A percentile compares a stretch with the other conserved stretches of the same genome.
Conservation (phyloP, 2,113 vertebrate genomes). For the Scytalopus superciliaris region DNA sequence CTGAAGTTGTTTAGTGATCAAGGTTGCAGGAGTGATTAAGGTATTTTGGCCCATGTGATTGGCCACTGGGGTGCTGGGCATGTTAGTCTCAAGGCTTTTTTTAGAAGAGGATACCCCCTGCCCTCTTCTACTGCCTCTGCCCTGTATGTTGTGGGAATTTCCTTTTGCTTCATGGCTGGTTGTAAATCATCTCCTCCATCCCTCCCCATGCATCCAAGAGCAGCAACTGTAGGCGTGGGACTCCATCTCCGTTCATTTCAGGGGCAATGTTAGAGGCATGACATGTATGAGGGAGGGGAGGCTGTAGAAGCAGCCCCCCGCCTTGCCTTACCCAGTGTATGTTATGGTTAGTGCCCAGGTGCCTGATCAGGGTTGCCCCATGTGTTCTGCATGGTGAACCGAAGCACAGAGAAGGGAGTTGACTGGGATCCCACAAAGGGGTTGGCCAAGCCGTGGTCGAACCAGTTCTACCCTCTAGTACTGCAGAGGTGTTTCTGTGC, state of each 20-base stretch:
- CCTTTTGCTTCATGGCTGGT: neutral
- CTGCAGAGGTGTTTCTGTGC: neutral
- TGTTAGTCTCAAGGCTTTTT: neutral
- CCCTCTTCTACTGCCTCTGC: neutral
- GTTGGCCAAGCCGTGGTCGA: neutral
- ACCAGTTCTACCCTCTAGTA: neutral
- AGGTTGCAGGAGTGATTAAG: neutral
- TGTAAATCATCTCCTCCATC: neutral
- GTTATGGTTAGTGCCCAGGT: accelerated
- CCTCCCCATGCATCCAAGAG: neutral
- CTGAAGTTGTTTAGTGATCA: neutral
- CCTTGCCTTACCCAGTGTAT: neutral
- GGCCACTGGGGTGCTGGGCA: neutral
- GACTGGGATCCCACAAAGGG: neutral
- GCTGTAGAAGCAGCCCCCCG: neutral
- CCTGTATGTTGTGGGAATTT: neutral
- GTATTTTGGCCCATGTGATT: neutral
- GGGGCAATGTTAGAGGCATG: neutral
- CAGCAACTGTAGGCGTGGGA: neutral
- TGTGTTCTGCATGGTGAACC: accelerated
- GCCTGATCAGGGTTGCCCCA: accelerated
- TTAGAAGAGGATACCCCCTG: neutral
- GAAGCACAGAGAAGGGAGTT: neutral
- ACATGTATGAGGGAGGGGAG: neutral
- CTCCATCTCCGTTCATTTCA: neutral